Evolutionary conservation across 2,797 vertebrate genomes (phyloP).

Genomic region (Dendrocincla tyrannina): DNA sequence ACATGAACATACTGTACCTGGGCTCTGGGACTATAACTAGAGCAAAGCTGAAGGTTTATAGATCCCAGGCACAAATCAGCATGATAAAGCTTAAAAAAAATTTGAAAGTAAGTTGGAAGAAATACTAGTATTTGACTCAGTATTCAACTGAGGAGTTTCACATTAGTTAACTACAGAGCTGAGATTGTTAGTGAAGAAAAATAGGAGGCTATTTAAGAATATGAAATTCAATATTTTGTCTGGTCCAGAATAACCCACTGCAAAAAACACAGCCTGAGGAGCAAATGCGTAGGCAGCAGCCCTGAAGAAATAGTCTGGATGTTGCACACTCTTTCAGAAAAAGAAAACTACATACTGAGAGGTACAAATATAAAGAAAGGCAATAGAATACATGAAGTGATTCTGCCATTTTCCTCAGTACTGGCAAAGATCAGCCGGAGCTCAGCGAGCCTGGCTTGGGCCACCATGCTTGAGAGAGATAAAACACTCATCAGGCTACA

Average conservation of each 20-base stretch:
- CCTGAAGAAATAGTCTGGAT: neutral
- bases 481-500: neutral
- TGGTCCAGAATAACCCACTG: neutral
- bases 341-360: neutral
- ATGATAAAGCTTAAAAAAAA: neutral
- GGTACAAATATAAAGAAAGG: neutral
- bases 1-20: conserved; percentile 41
- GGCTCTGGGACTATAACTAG: neutral
- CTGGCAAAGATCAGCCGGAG: neutral
- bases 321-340: neutral
- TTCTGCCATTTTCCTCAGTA: neutral
- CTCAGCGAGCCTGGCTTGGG: neutral
- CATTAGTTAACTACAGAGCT: neutral
- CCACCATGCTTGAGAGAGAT: neutral
- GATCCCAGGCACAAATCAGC: neutral
- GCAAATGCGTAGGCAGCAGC: neutral
- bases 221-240: neutral
- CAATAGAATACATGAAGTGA: neutral
- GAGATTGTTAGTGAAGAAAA: neutral
- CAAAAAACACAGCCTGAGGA: neutral
- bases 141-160: neutral
- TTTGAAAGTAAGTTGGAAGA: neutral
- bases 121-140: neutral
- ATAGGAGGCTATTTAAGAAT: neutral
- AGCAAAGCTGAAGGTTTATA: conserved; percentile 35